Percentiles rank a stretch among this genome's conserved stretches.
Conservation (phyloP, 2,797 vertebrate genomes). For the Chanos chanos region DNA sequence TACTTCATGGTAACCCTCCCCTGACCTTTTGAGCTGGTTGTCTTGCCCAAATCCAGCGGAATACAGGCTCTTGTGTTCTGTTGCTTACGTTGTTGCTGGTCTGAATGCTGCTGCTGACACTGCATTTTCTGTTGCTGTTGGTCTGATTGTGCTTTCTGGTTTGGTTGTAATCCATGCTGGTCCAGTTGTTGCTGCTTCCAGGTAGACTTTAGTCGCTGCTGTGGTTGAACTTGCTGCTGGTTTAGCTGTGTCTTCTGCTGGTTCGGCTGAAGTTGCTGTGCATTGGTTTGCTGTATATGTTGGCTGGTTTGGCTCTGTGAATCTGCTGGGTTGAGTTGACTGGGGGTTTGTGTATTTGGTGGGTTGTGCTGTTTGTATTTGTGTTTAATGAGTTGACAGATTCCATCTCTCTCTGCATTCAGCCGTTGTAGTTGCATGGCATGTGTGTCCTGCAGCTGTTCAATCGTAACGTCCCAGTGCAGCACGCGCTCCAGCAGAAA, state of each 20-base stretch:
- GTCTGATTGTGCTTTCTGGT: not conserved
- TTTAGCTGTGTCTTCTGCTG: not conserved
- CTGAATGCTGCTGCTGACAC: conserved; percentile 28
- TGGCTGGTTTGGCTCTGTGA: not conserved
- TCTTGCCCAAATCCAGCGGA: not conserved
- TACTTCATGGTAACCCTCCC: not conserved
- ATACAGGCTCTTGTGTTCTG: not conserved
- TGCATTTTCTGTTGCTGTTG: conserved; percentile 4
- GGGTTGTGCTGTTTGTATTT: conserved; percentile 69
- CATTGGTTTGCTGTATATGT: not conserved
- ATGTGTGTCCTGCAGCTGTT: conserved; percentile 61
- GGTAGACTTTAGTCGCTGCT: not conserved
- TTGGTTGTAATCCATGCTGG: conserved; percentile 38
- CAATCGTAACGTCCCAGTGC: conserved; percentile 61
- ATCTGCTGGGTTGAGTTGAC: not conserved
- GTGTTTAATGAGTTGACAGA: conserved; percentile 64
- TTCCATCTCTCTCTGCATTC: conserved; percentile 63
- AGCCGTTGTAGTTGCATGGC: conserved; percentile 57
- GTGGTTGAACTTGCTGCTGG: not conserved
- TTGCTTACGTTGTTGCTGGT: conserved; percentile 41
- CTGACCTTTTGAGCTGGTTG: too few relatives aligned
- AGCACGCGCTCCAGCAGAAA: conserved; percentile 71
- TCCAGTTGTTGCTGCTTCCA: too few relatives aligned
- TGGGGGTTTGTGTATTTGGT: conserved; percentile 25
- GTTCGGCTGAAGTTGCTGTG: not conserved